Evolutionary conservation across 1,140 invertebrate genomes (phyloP), one percentile per base, ranked within the genome.

Genomic region (Drosophila repleta): DNA sequence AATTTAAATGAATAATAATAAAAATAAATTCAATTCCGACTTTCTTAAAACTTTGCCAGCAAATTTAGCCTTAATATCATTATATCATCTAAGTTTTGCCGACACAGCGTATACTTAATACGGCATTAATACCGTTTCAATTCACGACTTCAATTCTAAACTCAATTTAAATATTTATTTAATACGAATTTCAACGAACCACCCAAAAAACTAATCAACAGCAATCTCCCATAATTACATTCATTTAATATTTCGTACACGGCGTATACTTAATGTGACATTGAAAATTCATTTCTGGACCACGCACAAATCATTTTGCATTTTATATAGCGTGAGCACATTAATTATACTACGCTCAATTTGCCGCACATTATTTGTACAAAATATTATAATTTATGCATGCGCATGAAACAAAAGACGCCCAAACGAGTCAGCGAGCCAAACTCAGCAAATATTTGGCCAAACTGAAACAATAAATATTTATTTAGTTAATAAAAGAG

Each of bases 361-460:
- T 68, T 51, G 46, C 26, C 39, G 55, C 56, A 13, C 55, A 60
- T 29, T 43, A 67, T 43, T 60, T 49, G 35, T 35, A 18, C 24
- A 35, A 52, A 68, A 46, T 24, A 20, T 46, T 46, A 55, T 69
- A 62, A 69, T 55, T 46, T 69, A 69, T 69, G 48, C 49, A 62
- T 62, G 49, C 20, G 35, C 15, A 18, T 53, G n/a, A 11, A 62
- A 55, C 48, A 55, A 20, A 61, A 29, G 58, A 37, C 26, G 17
- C 13, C 4, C 17, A 2, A 13, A 53, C 29, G n/a, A n/a, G 20
- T 61, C 29, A 15, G 53, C 51, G 35, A 13, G 32, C 32, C 43
- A 4, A 60, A 18, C 46, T n/a, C 37, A 56, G 37, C 41, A 39
- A 29, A 66, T 51, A 26, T 62, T 41, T n/a, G 37, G 13, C 1